A percentile compares a stretch with the other conserved stretches of the same genome.
Conservation (phyloP, 2,888 invertebrate genomes). For the Diplolepis rosae region DNA sequence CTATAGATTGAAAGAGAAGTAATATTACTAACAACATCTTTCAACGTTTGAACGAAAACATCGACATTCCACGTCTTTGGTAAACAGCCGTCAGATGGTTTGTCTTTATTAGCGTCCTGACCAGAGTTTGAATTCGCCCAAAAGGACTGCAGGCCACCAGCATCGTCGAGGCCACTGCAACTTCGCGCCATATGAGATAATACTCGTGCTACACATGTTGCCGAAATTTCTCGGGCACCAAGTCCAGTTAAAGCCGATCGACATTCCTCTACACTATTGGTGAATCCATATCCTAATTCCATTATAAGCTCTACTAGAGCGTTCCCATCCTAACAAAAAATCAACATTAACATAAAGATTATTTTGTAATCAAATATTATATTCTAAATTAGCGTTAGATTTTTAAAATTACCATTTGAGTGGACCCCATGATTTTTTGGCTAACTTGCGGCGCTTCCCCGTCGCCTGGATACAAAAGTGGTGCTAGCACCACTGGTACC, state of each 20-base stretch:
- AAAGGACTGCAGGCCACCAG: slow-evolving; percentile 74
- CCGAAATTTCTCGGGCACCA: slow-evolving; percentile 87
- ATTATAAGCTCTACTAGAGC: slow-evolving; percentile 91
- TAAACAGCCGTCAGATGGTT: slow-evolving; percentile 62
- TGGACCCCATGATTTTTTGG: slow-evolving; percentile 64
- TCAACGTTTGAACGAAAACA: slow-evolving; percentile 92
- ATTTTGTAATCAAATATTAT: background rate
- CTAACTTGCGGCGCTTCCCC: slow-evolving; percentile 77
- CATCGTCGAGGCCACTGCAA: slow-evolving; percentile 83
- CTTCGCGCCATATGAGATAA: slow-evolving; percentile 91
- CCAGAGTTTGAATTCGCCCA: slow-evolving; percentile 77
- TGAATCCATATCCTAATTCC: slow-evolving; percentile 94
- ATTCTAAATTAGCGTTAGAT: background rate
- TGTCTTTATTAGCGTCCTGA: slow-evolving; percentile 75
- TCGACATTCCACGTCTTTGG: slow-evolving; percentile 92
- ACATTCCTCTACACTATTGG: slow-evolving; percentile 89
- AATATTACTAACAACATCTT: slow-evolving; percentile 83
- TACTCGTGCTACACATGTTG: slow-evolving; percentile 89
- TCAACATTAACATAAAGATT: background rate
- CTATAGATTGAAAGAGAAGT: no score
- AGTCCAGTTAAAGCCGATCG: slow-evolving; percentile 88
- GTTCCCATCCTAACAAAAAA: slow-evolving; percentile 78
- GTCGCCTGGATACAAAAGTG: slow-evolving; percentile 88
- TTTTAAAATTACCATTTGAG: slow-evolving; percentile 64
- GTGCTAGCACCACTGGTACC: slow-evolving; percentile 92